phyloP scores from a whole-genome alignment of 2,113 vertebrate genomes.

The Todiramphus chloris region DNA sequence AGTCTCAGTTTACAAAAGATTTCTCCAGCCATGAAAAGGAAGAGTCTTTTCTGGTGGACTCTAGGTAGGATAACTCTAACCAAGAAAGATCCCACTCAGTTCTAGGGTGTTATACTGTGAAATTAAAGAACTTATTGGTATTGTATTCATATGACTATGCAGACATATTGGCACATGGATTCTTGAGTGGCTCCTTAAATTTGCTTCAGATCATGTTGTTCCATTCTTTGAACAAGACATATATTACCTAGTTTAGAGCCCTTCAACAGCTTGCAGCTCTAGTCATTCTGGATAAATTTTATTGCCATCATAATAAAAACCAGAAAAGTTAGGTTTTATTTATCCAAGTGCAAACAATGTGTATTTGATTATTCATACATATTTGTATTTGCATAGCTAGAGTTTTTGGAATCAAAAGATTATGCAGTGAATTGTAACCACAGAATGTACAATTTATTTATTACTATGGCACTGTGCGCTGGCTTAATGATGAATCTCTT shows the following conservation, averaged over 20 bases:
- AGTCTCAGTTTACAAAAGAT: conserved; percentile 11
- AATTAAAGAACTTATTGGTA: background rate
- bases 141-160: background rate
- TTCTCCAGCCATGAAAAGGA: background rate
- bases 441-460: background rate
- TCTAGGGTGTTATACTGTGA: background rate
- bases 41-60: background rate
- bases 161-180: background rate
- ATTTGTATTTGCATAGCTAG: background rate
- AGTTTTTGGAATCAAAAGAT: background rate
- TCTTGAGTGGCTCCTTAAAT: background rate
- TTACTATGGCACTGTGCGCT: background rate
- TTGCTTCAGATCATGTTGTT: background rate
- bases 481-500: background rate
- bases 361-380: background rate
- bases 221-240: background rate
- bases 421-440: background rate
- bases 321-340: background rate
- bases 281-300: background rate
- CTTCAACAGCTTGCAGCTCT: background rate
- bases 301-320: background rate
- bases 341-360: background rate
- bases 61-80: background rate
- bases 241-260: background rate
- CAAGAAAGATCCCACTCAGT: background rate